phyloP scores from a whole-genome alignment of 2,888 invertebrate genomes.

The Brachyptera risi region DNA sequence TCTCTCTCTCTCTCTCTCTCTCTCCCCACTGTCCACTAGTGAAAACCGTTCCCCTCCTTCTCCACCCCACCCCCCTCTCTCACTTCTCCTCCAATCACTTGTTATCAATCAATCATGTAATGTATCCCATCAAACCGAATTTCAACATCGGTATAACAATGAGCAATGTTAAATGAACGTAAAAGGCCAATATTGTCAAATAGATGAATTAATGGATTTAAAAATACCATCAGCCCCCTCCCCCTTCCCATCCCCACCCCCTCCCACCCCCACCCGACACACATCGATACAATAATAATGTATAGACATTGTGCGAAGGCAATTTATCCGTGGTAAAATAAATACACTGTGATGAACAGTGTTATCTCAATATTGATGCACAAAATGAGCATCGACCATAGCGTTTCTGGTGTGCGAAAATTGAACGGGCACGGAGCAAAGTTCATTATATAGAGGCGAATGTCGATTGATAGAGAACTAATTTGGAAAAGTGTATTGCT shows the following conservation, averaged over 20 bases:
- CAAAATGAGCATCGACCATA: too few relatives aligned
- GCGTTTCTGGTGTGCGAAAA: too few relatives aligned
- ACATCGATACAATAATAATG: not conserved
- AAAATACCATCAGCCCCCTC: slow-evolving; percentile 1
- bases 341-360: slow-evolving; percentile 2
- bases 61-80: not conserved
- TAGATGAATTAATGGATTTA: slow-evolving; percentile 17
- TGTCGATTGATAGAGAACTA: too few relatives aligned
- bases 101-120: slow-evolving; percentile 23
- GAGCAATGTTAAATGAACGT: slow-evolving; percentile 17
- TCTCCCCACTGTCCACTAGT: too few relatives aligned
- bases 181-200: slow-evolving; percentile 20
- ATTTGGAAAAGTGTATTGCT: too few relatives aligned
- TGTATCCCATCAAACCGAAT: slow-evolving; percentile 21
- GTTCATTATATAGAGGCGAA: too few relatives aligned
- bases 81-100: slow-evolving; percentile 5
- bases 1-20: too few relatives aligned
- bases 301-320: not conserved
- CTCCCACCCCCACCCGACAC: too few relatives aligned
- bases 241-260: too few relatives aligned
- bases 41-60: too few relatives aligned
- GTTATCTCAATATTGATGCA: slow-evolving; percentile 7
- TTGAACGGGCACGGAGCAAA: too few relatives aligned
- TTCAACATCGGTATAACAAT: slow-evolving; percentile 22
- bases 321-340: not conserved